Base-by-base conservation (phyloP, 2,888 invertebrate genomes). In the Poecilobothrus nobilitatus region DNA sequence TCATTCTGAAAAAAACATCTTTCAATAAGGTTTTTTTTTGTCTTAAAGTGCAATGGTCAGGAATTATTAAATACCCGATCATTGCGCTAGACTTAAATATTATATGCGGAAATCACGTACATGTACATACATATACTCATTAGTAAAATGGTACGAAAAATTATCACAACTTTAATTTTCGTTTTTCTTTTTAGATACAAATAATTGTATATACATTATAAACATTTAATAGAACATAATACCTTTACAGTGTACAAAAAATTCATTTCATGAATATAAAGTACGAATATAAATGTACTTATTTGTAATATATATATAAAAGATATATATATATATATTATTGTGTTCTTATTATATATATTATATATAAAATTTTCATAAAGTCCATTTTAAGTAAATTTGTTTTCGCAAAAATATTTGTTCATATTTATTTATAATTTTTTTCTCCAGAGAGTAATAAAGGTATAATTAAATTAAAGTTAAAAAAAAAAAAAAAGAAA, bases 391-490 rank as follows among this genome's bases (percentile, higher is more conserved):
- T 12, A 53, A 53, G 53, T 53, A 53, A 53, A 53, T 53, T 53
- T 53, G 53, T 53, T 53, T 53, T 53, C 53, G 53, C 53, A 53
- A 53, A 53, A 53, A 53, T 53, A 53, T 53, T 53, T 53, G 53
- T 53, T 53, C 53, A 53, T 53, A 53, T 53, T 53, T 53, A 53
- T 53, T 53, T 53, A 53, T 53, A 53, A 12, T 18, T 41, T 53
- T 53, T 53, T 53, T 6, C 53, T 53, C 53, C 18, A 53, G 53
- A 53, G 53, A 18, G 18, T 12, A 53, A 53, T 53, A 53, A 53
- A 53, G 53, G 53, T 53, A 53, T 53, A 53, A 53, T 53, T 53
- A 53, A 53, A 53, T 53, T 53, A 53, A 53, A 18, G 18, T 53
- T 12, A 53, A 53, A 53, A 53, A 53, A 53, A 53, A 53, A 15